phyloP scores from a whole-genome alignment of 2,113 vertebrate genomes.

The Dicrurus megarhynchus region DNA sequence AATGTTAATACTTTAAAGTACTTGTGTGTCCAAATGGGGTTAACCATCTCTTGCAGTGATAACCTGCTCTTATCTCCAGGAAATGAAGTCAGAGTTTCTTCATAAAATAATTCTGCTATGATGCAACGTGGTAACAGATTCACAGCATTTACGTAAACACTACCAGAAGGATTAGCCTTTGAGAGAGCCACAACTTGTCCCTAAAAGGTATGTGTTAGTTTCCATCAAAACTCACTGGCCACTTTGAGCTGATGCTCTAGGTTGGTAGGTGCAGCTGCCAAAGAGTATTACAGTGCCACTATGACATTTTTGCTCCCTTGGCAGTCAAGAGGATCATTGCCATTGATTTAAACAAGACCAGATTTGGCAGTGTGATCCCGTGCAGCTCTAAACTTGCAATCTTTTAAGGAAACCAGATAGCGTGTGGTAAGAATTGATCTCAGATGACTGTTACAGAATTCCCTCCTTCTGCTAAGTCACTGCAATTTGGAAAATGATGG shows the following conservation, averaged over 20 bases:
- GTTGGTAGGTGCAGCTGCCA: background rate
- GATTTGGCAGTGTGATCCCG: background rate
- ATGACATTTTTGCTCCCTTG: background rate
- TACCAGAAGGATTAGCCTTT: background rate
- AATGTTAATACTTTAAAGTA: background rate
- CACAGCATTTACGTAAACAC: background rate
- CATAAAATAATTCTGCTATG: slow-evolving; percentile 31
- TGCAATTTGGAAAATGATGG: background rate
- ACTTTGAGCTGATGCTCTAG: background rate
- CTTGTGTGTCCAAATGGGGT: background rate
- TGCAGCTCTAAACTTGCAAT: background rate
- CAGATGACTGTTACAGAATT: background rate
- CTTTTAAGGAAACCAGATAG: background rate
- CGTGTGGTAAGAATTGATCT: background rate
- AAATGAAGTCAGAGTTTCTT: slow-evolving; percentile 54
- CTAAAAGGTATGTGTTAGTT: background rate
- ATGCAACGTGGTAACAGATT: background rate
- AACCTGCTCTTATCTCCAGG: slow-evolving; percentile 27
- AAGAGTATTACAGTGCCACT: background rate
- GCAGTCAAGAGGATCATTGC: background rate
- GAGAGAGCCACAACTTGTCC: background rate
- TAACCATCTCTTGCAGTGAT: background rate
- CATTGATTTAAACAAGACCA: background rate
- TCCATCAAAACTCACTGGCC: background rate
- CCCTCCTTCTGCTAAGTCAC: background rate